Conservation (phyloP, 2,888 invertebrate species). For the Cinara cedri region DNA sequence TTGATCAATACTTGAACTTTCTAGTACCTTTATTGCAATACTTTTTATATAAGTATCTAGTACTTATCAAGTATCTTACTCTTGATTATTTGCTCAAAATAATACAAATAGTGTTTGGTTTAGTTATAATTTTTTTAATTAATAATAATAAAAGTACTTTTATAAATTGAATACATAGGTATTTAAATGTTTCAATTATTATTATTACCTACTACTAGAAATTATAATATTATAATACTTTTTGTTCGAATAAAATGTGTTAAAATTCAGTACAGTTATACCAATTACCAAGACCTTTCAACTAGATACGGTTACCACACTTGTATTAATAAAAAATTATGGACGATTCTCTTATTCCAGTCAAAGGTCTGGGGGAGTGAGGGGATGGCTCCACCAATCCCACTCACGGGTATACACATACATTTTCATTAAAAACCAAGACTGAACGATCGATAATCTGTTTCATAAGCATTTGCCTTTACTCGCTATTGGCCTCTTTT, state of each 20-base stretch:
- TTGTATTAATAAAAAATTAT: conserved; percentile 56
- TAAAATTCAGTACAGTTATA: conserved; percentile 10
- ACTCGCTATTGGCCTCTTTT: conserved; percentile 33
- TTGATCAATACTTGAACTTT: too few species aligned
- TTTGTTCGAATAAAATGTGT: not conserved
- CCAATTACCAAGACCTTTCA: conserved; percentile 39
- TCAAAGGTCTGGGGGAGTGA: conserved; percentile 26
- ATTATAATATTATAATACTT: not conserved
- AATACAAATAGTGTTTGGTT: too few species aligned
- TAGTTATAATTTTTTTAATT: too few species aligned
- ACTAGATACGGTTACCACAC: conserved; percentile 45
- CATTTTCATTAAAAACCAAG: conserved; percentile 56
- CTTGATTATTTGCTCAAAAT: too few species aligned
- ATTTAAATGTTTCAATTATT: too few species aligned
- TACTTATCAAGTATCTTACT: too few species aligned
- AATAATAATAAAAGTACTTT: too few species aligned
- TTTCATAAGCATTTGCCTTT: conserved; percentile 45
- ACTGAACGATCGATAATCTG: conserved; percentile 56
- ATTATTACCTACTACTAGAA: too few species aligned
- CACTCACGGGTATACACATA: conserved; percentile 49
- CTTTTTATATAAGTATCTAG: too few species aligned
- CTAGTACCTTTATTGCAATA: too few species aligned
- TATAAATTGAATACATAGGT: too few species aligned
- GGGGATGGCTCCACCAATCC: conserved; percentile 39
- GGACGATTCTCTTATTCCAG: conserved; percentile 43